A percentile compares a stretch with the other conserved stretches of the same genome.
phyloP scores from a whole-genome alignment of 1,140 invertebrate genomes.

The Carposina sasakii region DNA sequence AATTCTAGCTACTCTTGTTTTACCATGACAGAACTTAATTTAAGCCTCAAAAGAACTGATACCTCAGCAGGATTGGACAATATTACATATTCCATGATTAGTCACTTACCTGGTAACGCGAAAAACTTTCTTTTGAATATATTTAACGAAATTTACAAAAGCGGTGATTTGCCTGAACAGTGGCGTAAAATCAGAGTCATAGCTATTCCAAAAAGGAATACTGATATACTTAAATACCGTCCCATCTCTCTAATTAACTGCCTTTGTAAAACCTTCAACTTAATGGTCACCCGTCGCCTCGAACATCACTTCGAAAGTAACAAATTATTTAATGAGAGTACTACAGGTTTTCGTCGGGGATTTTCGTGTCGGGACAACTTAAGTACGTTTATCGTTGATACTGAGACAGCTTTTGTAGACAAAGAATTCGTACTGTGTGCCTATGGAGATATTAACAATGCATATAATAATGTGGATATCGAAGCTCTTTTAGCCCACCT shows the following conservation, averaged over 20 bases:
- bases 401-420: background rate
- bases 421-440: background rate
- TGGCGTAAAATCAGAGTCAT: background rate
- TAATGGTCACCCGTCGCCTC: too few relatives aligned
- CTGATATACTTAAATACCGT: background rate
- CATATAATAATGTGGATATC: background rate
- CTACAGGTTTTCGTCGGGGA: too few relatives aligned
- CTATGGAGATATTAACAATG: background rate
- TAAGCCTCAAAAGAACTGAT: background rate
- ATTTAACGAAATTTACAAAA: background rate
- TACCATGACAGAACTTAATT: background rate
- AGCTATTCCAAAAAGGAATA: background rate
- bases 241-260: background rate
- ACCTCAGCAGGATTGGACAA: background rate
- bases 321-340: too few relatives aligned
- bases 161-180: background rate
- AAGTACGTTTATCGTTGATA: background rate
- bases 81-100: constrained; percentile 1
- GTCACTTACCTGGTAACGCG: background rate
- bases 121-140: background rate
- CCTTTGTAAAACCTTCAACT: background rate
- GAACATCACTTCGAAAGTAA: too few relatives aligned
- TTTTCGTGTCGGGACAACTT: background rate
- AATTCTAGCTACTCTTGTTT: too few relatives aligned
- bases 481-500: background rate